Evolutionary conservation across 2,113 vertebrate species (phyloP).

Genomic region (Pelecanoides urinatrix): DNA sequence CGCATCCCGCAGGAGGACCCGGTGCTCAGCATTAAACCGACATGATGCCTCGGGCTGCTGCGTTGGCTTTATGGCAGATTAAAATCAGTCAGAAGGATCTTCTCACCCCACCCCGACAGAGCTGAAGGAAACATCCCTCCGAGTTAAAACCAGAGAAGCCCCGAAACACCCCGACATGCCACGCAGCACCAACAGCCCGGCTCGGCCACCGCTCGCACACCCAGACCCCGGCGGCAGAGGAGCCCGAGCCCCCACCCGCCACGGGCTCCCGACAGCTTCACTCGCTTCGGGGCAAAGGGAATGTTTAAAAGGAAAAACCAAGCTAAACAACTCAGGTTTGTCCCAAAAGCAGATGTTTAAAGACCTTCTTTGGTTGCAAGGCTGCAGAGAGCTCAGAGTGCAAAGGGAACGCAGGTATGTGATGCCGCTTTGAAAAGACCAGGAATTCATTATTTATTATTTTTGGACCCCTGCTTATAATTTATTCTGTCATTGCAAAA

Average conservation of each 20-base stretch:
- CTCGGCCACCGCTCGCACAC: accelerated
- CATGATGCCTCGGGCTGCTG: background rate
- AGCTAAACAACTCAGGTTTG: background rate
- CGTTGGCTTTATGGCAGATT: background rate
- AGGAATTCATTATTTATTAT: background rate
- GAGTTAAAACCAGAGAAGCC: background rate
- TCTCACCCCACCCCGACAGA: background rate
- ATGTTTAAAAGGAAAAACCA: background rate
- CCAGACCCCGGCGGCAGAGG: accelerated
- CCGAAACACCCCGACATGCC: accelerated
- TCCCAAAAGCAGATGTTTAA: background rate
- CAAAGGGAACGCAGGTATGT: accelerated
- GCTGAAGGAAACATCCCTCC: background rate
- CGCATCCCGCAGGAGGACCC: accelerated
- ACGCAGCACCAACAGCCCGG: accelerated
- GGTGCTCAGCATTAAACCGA: accelerated
- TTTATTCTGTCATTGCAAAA: conserved; percentile 31
- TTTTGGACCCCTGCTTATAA: background rate
- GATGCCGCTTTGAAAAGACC: background rate
- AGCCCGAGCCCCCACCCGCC: accelerated
- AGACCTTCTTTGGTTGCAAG: background rate
- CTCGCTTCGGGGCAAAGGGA: accelerated
- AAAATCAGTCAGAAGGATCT: background rate
- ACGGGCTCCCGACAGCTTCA: accelerated
- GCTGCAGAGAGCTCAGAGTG: background rate